Conservation (phyloP, 2,888 invertebrate genomes). For the Cephus rjabovi region DNA sequence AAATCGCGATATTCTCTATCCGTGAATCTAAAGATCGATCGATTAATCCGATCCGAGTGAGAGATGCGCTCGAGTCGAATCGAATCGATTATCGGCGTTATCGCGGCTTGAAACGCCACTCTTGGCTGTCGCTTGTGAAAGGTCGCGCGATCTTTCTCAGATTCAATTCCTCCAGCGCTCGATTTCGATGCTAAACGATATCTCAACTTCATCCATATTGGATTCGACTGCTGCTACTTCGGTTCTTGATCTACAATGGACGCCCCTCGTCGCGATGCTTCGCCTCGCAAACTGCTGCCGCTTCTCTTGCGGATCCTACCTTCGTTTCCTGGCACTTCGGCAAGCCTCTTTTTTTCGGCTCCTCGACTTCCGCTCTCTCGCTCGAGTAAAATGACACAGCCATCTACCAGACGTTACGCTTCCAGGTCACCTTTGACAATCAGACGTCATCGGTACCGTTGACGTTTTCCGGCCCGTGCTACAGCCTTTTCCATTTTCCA, state of each 20-base stretch:
- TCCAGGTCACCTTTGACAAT: background rate
- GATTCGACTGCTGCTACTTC: background rate
- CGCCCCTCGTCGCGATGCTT: background rate
- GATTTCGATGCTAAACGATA: background rate
- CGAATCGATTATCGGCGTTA: background rate
- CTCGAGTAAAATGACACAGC: background rate
- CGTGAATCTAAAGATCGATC: background rate
- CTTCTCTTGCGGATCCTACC: background rate
- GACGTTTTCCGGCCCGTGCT: background rate
- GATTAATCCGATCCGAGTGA: background rate
- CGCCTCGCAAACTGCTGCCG: background rate
- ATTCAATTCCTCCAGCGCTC: background rate
- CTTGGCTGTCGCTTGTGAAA: background rate
- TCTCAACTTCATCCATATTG: background rate
- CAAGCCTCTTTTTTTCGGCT: background rate
- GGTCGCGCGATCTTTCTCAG: background rate
- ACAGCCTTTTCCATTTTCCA: background rate
- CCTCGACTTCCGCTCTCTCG: background rate
- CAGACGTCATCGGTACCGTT: background rate
- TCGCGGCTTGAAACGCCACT: background rate
- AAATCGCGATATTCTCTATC: background rate
- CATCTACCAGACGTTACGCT: background rate
- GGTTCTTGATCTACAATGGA: background rate
- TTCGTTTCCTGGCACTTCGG: background rate
- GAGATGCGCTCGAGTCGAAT: background rate